Base-by-base conservation (phyloP, 2,797 vertebrate species). In the Clarias laeviceps region DNA sequence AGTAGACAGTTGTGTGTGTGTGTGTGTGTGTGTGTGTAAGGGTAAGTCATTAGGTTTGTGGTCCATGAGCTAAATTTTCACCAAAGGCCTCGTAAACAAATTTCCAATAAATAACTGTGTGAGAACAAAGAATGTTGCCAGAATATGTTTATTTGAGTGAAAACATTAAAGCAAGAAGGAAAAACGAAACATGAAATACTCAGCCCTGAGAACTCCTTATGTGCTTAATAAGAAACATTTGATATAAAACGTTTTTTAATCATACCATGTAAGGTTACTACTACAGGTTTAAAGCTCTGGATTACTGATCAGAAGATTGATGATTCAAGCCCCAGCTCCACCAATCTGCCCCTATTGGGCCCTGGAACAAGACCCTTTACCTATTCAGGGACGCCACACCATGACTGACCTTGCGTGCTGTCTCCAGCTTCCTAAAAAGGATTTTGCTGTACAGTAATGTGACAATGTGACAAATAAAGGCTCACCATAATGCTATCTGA, bases 71-170 rank as follows among this genome's bases (percentile, higher is more conserved):
- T 89, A 84, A 37, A 85, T 90, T 90, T 89, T 88, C 86, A 81
- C 90, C 88, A 82, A 80, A 76, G 84, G 86, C 89, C 90, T 91
- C 92, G 89, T 93, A 92, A 89, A 76, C 91, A 29, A 83, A 84
- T 84, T 89, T 90, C 88, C 88, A 91, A 85, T 59, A 61, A 91
- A 91, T 69, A 86, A 89, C 89, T 81, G 85, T 84, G 88, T 89
- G 79, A 59, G n/a, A 64, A 56, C 12, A 22, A 64, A 89, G 24
- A 64, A 5, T n/a, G 57, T 54, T 85, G 15, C 40, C 72, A 80
- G 61, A 85, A 73, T 57, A 62, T 81, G 61, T 3, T 62, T 4
- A 62, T 64, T 80, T 65, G 15, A 50, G 2, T 5, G 27, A n/a
- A 77, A 78, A 32, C 9, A 32, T 57, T 59, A 78, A 18, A 50